Conservation (phyloP, 2,797 vertebrate species). For the Mareca strepera region DNA sequence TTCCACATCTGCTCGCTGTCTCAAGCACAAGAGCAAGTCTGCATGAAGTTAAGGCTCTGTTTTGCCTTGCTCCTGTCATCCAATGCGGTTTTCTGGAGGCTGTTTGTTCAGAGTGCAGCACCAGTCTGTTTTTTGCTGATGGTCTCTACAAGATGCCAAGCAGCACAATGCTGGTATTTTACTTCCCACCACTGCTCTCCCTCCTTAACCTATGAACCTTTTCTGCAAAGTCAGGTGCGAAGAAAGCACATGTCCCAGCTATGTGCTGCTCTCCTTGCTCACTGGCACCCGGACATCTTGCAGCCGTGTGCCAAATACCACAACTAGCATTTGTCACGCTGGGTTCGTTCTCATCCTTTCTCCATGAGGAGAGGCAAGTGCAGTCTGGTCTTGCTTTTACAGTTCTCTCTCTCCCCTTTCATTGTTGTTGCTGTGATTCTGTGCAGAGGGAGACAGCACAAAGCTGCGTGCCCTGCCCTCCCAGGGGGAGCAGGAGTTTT, state of each 20-base stretch:
- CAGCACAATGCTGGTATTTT: not conserved
- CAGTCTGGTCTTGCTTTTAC: not conserved
- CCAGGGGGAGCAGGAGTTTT: not conserved
- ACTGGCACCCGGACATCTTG: not conserved
- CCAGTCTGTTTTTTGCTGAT: not conserved
- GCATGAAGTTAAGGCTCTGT: not conserved
- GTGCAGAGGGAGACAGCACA: not conserved
- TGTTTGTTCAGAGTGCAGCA: not conserved
- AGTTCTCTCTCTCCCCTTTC: not conserved
- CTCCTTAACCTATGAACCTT: not conserved
- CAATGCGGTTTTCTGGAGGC: not conserved
- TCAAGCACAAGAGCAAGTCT: constrained; percentile 10
- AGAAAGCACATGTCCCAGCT: not conserved
- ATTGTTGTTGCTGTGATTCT: not conserved
- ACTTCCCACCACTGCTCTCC: not conserved
- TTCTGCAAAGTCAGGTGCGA: not conserved
- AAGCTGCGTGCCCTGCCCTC: not conserved
- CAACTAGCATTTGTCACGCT: not conserved
- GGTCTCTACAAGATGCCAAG: fast-evolving
- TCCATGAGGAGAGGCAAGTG: not conserved
- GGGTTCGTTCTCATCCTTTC: not conserved
- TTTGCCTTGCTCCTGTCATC: not conserved
- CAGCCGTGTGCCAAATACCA: fast-evolving
- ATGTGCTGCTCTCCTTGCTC: not conserved
- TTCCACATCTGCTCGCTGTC: constrained; percentile 47